Percentiles rank a stretch among this genome's conserved stretches.
phyloP scores from a whole-genome alignment of 92 coral and sea anemone genomes.

The Zoanthus gigantus region DNA sequence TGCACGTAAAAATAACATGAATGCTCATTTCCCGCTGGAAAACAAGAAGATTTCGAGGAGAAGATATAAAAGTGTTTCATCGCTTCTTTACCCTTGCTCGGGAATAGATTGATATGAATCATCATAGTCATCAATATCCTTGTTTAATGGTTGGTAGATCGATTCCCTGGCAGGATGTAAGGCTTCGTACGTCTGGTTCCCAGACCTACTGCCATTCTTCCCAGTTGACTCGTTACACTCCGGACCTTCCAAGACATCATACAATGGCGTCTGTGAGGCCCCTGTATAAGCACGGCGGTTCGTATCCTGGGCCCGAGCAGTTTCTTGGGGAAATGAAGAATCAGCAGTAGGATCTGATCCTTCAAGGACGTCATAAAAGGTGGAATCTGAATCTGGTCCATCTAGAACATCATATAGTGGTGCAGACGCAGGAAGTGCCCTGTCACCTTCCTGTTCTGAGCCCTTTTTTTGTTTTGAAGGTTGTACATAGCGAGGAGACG shows the following conservation, averaged over 20 bases:
- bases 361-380: constrained; percentile 36
- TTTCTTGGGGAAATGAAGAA: not conserved
- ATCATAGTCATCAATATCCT: constrained; percentile 39
- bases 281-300: not conserved
- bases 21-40: too few species aligned
- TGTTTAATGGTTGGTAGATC: constrained; percentile 37
- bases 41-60: too few species aligned
- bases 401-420: constrained; percentile 32
- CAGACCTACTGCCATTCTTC: not conserved
- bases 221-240: not conserved
- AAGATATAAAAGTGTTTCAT: too few species aligned
- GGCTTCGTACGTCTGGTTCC: constrained; percentile 35
- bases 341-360: not conserved
- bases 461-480: not conserved
- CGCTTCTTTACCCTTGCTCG: too few species aligned
- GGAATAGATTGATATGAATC: constrained; percentile 4
- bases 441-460: not conserved
- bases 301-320: not conserved
- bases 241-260: constrained; percentile 38
- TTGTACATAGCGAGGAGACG: constrained; percentile 22
- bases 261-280: not conserved
- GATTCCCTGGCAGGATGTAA: constrained; percentile 35
- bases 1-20: too few species aligned
- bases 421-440: not conserved
- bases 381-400: constrained; percentile 12